phyloP scores from a whole-genome alignment of 2,113 vertebrate species.

The Tychaedon coryphoeus region DNA sequence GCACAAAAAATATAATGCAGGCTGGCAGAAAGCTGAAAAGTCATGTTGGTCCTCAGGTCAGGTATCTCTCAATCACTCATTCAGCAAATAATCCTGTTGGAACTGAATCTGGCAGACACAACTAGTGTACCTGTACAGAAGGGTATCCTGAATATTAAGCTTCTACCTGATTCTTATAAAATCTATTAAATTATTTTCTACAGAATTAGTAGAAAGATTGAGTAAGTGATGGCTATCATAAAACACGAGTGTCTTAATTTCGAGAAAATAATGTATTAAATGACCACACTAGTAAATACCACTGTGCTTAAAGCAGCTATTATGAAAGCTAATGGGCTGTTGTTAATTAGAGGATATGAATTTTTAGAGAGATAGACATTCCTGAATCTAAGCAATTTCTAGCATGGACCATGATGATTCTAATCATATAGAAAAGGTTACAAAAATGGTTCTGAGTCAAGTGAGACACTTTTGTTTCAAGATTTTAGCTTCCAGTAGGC shows the following conservation, averaged over 20 bases:
- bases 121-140: background rate
- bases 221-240: background rate
- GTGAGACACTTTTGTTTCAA: background rate
- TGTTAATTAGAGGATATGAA: background rate
- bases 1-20: background rate
- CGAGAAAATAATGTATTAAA: background rate
- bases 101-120: background rate
- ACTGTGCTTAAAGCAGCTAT: background rate
- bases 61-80: background rate
- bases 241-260: background rate
- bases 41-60: background rate
- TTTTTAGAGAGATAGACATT: background rate
- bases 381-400: background rate
- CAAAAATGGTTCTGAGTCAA: background rate
- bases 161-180: background rate
- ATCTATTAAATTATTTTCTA: background rate
- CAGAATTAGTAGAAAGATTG: background rate
- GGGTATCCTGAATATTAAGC: background rate
- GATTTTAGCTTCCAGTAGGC: background rate
- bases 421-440: background rate
- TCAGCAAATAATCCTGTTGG: background rate
- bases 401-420: background rate
- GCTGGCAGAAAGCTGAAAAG: slow-evolving; percentile 6
- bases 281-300: background rate
- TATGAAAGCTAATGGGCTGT: background rate